Percentiles rank a stretch among this genome's conserved stretches.
Evolutionary conservation across 2,113 vertebrate genomes (phyloP).

Genomic region (Heterocephalus glaber): DNA sequence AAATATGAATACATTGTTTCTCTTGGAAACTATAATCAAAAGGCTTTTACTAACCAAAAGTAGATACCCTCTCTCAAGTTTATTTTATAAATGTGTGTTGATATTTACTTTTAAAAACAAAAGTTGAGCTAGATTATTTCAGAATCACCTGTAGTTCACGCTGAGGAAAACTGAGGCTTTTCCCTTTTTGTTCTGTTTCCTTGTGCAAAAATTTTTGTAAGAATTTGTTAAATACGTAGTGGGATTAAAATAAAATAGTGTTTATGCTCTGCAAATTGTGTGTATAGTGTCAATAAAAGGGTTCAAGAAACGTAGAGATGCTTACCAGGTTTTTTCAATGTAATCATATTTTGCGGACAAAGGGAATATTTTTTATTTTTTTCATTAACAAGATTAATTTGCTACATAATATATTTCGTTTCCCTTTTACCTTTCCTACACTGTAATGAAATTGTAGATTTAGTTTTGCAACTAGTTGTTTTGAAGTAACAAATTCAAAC

Average conservation of each 20-base stretch:
- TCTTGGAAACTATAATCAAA: conserved; percentile 60
- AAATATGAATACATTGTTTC: conserved; percentile 69
- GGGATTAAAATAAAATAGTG: conserved; percentile 65
- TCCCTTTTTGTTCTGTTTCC: conserved; percentile 60
- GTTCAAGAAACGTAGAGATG: conserved; percentile 40
- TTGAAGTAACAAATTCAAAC: conserved; percentile 67
- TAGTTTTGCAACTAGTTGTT: conserved; percentile 59
- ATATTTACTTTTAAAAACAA: conserved; percentile 61
- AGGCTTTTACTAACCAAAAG: conserved; percentile 44
- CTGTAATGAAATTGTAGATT: conserved; percentile 64
- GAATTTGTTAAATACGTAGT: conserved; percentile 59
- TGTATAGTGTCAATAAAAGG: conserved; percentile 57
- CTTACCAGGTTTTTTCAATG: conserved; percentile 52
- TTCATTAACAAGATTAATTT: conserved; percentile 67
- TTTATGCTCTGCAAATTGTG: conserved; percentile 61
- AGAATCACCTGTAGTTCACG: conserved; percentile 48
- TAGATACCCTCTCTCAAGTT: conserved; percentile 55
- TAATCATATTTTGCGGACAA: conserved; percentile 61
- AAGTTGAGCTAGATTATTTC: conserved; percentile 60
- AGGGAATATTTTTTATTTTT: conserved; percentile 54
- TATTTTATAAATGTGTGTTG: conserved; percentile 62
- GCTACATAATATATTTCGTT: conserved; percentile 69
- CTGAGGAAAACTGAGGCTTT: conserved; percentile 59
- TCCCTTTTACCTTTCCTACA: conserved; percentile 52
- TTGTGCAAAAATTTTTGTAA: conserved; percentile 57